These are phyloP conservation scores for Morpho achilles DNA, from an alignment of 2,888 invertebrate species.

Conservation along the genomic window DNA sequence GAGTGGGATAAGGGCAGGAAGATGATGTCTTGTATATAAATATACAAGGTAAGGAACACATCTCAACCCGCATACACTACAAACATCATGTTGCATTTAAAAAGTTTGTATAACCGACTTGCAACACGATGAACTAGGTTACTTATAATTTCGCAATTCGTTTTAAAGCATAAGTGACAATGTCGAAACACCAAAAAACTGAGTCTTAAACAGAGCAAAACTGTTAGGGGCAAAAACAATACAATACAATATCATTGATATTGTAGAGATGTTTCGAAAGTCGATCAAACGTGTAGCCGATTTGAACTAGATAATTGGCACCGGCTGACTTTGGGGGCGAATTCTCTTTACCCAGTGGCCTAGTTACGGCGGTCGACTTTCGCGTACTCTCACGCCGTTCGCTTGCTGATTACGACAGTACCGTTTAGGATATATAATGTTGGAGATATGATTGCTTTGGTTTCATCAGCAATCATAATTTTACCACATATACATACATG, in stretches of 20 bases:
- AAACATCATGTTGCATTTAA: too few species aligned
- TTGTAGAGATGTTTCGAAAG: conserved; percentile 15
- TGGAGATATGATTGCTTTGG: neutral
- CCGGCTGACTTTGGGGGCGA: conserved; percentile 22
- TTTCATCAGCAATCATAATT: neutral
- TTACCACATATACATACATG: too few species aligned
- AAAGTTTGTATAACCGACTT: too few species aligned
- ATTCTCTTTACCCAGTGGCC: conserved; percentile 40
- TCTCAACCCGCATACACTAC: too few species aligned
- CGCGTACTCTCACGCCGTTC: conserved; percentile 33
- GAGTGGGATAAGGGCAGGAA: too few species aligned
- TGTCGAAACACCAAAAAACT: conserved; percentile 1
- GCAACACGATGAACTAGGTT: too few species aligned
- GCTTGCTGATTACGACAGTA: conserved; percentile 2
- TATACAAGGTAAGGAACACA: too few species aligned
- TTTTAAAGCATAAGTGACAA: neutral
- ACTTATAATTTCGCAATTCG: neutral
- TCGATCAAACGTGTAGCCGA: conserved; percentile 14
- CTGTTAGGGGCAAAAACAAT: neutral
- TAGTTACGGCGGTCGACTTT: conserved; percentile 38
- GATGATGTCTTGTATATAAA: too few species aligned
- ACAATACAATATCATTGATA: neutral
- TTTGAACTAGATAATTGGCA: conserved; percentile 27
- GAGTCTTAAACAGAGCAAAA: neutral
- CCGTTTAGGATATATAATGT: neutral